phyloP scores from a whole-genome alignment of 2,888 invertebrate genomes.

The Phasia obesa region DNA sequence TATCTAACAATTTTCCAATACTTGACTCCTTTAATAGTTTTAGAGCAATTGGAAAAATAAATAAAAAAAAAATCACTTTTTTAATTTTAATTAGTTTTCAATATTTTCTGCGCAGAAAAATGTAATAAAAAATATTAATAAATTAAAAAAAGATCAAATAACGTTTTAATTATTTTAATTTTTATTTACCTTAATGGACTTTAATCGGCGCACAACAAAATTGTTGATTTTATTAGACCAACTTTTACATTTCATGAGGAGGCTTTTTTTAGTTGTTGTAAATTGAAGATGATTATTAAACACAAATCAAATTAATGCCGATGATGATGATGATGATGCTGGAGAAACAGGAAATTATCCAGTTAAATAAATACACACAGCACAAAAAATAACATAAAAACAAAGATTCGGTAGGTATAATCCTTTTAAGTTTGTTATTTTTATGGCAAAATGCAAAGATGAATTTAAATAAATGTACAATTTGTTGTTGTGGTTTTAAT shows the following conservation, averaged over 20 bases:
- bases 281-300: slow-evolving; percentile 24
- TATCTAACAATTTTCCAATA: background rate
- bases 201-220: slow-evolving; percentile 81
- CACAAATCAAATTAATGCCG: background rate
- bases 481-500: slow-evolving; percentile 1
- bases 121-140: background rate
- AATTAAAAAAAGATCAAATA: background rate
- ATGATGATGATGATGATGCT: background rate
- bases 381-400: background rate
- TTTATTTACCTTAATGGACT: slow-evolving; percentile 81
- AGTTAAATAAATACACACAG: slow-evolving; percentile 11
- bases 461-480: slow-evolving; percentile 32
- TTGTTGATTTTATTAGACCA: slow-evolving; percentile 83
- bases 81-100: too few species aligned
- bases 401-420: background rate
- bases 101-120: too few species aligned
- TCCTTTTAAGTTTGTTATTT: slow-evolving; percentile 13
- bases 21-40: too few species aligned
- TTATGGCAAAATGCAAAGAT: too few species aligned
- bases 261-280: slow-evolving; percentile 70
- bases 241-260: slow-evolving; percentile 83
- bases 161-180: background rate
- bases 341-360: slow-evolving; percentile 43
- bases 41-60: too few species aligned
- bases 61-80: background rate